Percentiles rank a stretch among this genome's conserved stretches.
Evolutionary conservation across 2,797 vertebrate genomes (phyloP).

Genomic region (Gallinago nigripennis): DNA sequence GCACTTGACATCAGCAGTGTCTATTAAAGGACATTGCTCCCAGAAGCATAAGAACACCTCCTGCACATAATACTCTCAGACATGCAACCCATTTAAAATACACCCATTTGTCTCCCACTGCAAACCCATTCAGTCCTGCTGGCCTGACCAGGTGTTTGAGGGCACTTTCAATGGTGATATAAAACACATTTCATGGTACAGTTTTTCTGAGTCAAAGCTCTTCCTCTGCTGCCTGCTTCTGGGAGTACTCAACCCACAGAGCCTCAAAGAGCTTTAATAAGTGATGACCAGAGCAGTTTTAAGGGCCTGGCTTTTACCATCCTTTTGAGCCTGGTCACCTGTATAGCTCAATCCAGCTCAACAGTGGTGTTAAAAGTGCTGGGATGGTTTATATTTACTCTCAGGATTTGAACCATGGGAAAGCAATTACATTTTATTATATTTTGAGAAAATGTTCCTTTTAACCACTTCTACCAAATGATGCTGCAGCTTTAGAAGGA

Average conservation of each 20-base stretch:
- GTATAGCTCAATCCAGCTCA: constrained; percentile 6
- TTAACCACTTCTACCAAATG: not conserved
- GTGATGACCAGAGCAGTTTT: constrained; percentile 46
- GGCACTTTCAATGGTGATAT: not conserved
- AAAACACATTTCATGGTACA: not conserved
- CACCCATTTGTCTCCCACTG: not conserved
- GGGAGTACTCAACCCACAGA: not conserved
- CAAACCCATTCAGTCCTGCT: not conserved
- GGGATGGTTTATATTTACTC: constrained; percentile 13
- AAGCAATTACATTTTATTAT: constrained; percentile 5
- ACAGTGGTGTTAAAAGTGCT: constrained; percentile 18
- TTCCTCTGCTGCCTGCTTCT: constrained; percentile 24
- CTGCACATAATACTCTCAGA: not conserved
- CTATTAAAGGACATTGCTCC: constrained; percentile 6
- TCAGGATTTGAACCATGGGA: not conserved
- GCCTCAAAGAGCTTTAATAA: constrained; percentile 40
- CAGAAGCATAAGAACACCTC: not conserved
- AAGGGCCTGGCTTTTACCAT: constrained; percentile 59
- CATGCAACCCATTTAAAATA: not conserved
- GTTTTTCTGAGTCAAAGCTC: constrained; percentile 37
- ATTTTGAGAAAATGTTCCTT: constrained; percentile 13
- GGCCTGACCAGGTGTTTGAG: not conserved
- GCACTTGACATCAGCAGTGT: not conserved
- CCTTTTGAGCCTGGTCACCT: constrained; percentile 30
- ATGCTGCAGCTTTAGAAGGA: not conserved